These are phyloP conservation scores for Pseudotriccus pelzelni DNA, from an alignment of 2,797 vertebrate genomes.

Conservation along the genomic window DNA sequence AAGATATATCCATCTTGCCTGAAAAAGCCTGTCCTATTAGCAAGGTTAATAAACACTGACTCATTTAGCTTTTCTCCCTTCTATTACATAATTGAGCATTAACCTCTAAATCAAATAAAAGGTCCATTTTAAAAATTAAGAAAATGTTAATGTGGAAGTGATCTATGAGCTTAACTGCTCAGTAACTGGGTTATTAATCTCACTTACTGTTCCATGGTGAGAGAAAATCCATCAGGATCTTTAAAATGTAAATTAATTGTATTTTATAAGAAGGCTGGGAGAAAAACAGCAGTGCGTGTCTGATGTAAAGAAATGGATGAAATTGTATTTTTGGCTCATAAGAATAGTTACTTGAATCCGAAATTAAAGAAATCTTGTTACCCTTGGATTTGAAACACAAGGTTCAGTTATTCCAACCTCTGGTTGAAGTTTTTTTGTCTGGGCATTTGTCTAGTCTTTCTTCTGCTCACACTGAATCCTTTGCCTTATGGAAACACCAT, in stretches of 20 bases:
- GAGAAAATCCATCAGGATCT: not conserved
- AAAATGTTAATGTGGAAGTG: not conserved
- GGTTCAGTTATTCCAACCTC: not conserved
- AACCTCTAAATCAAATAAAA: slow-evolving; percentile 44
- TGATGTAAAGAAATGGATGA: not conserved
- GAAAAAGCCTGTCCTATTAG: slow-evolving; percentile 22
- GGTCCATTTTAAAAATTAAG: not conserved
- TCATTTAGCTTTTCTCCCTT: not conserved
- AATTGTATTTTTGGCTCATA: not conserved
- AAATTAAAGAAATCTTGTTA: not conserved
- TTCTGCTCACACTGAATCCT: not conserved
- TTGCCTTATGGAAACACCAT: not conserved
- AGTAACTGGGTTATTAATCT: slow-evolving; percentile 27
- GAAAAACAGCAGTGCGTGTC: not conserved
- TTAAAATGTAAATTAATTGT: slow-evolving; percentile 44
- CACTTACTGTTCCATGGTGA: not conserved
- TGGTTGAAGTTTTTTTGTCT: not conserved
- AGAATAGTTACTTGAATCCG: not conserved
- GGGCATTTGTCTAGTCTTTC: not conserved
- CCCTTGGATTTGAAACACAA: not conserved
- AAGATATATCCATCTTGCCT: slow-evolving; percentile 9
- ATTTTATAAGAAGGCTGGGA: not conserved
- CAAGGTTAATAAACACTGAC: slow-evolving; percentile 29
- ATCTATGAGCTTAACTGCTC: not conserved
- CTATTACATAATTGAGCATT: not conserved